phyloP scores from a whole-genome alignment of 2,113 vertebrate genomes.

The Semicossyphus pulcher region DNA sequence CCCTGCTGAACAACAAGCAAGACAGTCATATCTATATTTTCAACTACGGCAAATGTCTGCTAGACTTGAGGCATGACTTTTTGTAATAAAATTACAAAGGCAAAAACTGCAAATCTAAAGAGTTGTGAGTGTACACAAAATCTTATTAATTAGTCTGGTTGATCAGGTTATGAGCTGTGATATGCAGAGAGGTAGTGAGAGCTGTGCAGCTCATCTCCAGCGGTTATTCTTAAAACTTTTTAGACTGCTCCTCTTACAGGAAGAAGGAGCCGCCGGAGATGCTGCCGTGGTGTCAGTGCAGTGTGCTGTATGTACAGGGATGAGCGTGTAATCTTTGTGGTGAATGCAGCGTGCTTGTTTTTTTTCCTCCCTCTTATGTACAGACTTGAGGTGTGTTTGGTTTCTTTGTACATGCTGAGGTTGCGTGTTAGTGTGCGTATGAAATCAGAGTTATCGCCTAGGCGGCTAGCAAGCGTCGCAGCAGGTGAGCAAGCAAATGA shows the following conservation, averaged over 20 bases:
- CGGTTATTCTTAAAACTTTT: constrained; percentile 43
- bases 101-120: constrained; percentile 75
- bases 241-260: constrained; percentile 38
- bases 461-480: constrained; percentile 77
- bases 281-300: constrained; percentile 51
- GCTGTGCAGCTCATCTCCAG: constrained; percentile 59
- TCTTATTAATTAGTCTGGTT: constrained; percentile 69
- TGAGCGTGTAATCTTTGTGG: constrained; percentile 72
- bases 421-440: constrained; percentile 79
- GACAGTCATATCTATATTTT: constrained; percentile 78
- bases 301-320: constrained; percentile 83
- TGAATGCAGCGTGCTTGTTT: constrained; percentile 74
- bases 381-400: constrained; percentile 77
- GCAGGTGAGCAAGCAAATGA: constrained; percentile 92
- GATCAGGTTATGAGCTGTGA: constrained; percentile 69
- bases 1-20: constrained; percentile 57
- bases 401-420: constrained; percentile 89
- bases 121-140: constrained; percentile 68
- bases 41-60: constrained; percentile 78
- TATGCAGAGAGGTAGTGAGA: constrained; percentile 66
- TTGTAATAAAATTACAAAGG: constrained; percentile 78
- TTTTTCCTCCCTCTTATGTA: constrained; percentile 61
- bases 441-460: constrained; percentile 60
- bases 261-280: constrained; percentile 45
- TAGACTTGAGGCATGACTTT: constrained; percentile 81